Conservation (phyloP, 2,113 vertebrate species). For the Motacilla tschutschensis region DNA sequence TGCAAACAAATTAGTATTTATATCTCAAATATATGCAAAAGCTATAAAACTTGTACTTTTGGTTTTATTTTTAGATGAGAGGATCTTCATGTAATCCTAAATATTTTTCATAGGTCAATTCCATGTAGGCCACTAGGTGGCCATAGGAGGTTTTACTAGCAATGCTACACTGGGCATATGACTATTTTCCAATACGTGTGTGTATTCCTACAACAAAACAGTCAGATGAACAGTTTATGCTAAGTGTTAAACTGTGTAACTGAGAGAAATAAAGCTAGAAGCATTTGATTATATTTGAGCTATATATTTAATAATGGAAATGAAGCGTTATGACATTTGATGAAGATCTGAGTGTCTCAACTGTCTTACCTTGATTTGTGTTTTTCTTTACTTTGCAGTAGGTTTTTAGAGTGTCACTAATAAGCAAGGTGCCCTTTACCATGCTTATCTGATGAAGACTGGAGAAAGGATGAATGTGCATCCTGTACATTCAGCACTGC, state of each 20-base stretch:
- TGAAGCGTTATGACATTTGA: background rate
- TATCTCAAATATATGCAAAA: constrained; percentile 80
- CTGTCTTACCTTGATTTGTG: background rate
- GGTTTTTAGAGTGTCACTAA: background rate
- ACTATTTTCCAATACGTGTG: constrained; percentile 2
- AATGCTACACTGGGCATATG: constrained; percentile 8
- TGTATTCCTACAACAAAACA: constrained; percentile 13
- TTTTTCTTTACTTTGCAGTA: background rate
- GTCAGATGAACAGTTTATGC: constrained; percentile 36
- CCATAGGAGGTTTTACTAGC: constrained; percentile 22
- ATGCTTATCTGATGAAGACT: background rate
- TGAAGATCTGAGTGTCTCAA: background rate
- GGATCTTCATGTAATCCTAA: constrained; percentile 19
- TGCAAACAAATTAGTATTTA: constrained; percentile 78
- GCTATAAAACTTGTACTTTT: constrained; percentile 63
- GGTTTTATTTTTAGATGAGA: constrained; percentile 70
- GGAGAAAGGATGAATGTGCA: background rate
- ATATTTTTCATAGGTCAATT: constrained; percentile 37
- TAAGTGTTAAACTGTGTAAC: constrained; percentile 43
- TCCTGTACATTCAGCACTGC: background rate
- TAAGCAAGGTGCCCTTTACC: background rate
- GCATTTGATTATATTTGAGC: constrained; percentile 27
- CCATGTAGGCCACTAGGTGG: constrained; percentile 58
- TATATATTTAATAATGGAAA: constrained; percentile 13
- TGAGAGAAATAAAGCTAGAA: constrained; percentile 50